Conservation (phyloP, 2,888 invertebrate species). For the Drosophila ezoana region DNA sequence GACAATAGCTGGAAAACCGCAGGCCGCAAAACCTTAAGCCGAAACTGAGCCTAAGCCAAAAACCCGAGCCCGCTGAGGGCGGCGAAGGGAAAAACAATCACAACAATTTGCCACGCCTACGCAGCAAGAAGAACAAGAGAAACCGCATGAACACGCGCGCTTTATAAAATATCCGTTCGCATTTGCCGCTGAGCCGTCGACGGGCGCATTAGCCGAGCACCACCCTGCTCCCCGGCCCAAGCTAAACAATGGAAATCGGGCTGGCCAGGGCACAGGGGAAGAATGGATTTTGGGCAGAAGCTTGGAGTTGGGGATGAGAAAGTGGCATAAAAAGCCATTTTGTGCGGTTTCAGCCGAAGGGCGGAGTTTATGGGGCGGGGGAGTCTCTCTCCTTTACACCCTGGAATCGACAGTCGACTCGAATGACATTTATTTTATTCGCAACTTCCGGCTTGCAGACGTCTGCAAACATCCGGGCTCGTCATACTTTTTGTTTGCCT, state of each 20-base stretch:
- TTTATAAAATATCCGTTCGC: conserved; percentile 56
- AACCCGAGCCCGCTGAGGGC: conserved; percentile 13
- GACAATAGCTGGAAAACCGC: conserved; percentile 35
- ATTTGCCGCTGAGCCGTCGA: conserved; percentile 56
- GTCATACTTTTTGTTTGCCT: conserved; percentile 77
- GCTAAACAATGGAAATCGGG: conserved; percentile 46
- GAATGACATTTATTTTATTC: conserved; percentile 79
- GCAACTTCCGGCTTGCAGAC: conserved; percentile 75
- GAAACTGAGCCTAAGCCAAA: conserved; percentile 36
- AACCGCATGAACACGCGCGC: conserved; percentile 75
- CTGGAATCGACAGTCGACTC: conserved; percentile 32
- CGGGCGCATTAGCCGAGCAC: conserved; percentile 56
- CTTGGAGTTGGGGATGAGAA: conserved; percentile 18
- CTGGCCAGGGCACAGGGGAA: conserved; percentile 8
- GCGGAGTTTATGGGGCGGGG: not conserved
- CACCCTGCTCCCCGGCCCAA: conserved; percentile 9
- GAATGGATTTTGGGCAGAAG: conserved; percentile 10
- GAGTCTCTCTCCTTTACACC: conserved; percentile 16
- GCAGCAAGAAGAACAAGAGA: conserved; percentile 29
- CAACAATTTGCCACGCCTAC: conserved; percentile 78
- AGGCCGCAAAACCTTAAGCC: conserved; percentile 33
- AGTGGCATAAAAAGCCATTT: conserved; percentile 74
- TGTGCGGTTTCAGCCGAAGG: conserved; percentile 62
- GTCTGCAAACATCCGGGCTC: conserved; percentile 74
- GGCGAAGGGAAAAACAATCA: conserved; percentile 61